Base-by-base conservation (phyloP, 2,113 vertebrate species). In the Felis chaus region DNA sequence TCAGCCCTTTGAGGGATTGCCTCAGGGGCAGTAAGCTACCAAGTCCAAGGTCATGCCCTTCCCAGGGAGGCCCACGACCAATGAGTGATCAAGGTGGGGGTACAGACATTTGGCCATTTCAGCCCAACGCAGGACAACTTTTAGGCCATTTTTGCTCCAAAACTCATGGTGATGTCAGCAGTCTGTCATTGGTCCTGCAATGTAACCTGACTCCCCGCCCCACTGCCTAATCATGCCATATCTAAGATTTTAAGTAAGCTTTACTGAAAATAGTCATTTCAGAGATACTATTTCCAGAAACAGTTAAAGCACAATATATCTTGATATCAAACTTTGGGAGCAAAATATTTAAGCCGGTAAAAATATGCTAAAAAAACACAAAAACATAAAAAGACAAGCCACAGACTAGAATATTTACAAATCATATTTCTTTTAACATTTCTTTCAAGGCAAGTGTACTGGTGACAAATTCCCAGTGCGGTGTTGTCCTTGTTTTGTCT, bases 311-410 rank as follows among this genome's bases (percentile, higher is more conserved):
- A 55, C 9, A 29, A 82, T 50, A 39, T 53, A 96, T 92, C 87
- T 79, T 94, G 16, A 74, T 55, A 83, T 76, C 48, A 93, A 92
- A 33, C 27, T 91, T 96, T 36, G 12, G 31, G 41, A 89, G 16
- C 18, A 89, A 94, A 95, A 84, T 91, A 80, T 23, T 69, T 50
- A 91, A 65, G n/a, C 4, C 61, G 86, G 82, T 78, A 95, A 97
- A 94, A 96, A 94, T 68, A 39, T 78, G 25, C 73, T 16, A 68
- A 89, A 92, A 92, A 74, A 29, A 50, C 8, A 55, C 36, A 81
- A 87, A 39, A 68, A 92, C 86, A 74, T 23, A 68, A 55, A 79
- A 83, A 45, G 16, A 76, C 3, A 87, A 89, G 23, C 1, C 39
- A 80, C 4, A 45, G 41, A 79, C 10, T 29, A 5, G 25, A 92